Base-by-base conservation (phyloP, 2,888 invertebrate species). In the Podotricha telesiphe region DNA sequence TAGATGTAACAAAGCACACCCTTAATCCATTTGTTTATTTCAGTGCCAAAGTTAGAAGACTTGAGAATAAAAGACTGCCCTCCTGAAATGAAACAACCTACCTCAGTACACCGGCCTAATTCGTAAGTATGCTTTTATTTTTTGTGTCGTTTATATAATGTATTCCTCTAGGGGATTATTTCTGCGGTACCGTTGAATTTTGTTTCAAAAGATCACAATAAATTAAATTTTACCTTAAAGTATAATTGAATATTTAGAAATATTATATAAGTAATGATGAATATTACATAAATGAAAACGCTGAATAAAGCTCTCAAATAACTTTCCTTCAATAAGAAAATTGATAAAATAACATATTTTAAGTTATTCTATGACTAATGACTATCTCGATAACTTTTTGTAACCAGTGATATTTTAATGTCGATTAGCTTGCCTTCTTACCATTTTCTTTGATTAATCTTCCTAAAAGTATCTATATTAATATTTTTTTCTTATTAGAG, bases 61-160 rank as follows among this genome's bases (percentile, higher is more conserved):
- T 91, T 93, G 87, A 91, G 92, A 91, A 91, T 92, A 87, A 92
- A 91, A 91, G 93, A 93, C 91, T 93, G 92, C 78, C 84, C 80
- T 73, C 91, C 92, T 72, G 91, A 93, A 89, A 85, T 88, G 69
- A 92, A 91, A 82, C 93, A 92, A 84, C 93, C 93, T 86, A 91
- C 91, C 83, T 93, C 93, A 81, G 89, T 93, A 74, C 86, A 91
- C 78, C 86, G 93, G 73, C 93, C 93, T 70, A 92, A 88, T 79
- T 93, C 93, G 93, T 93, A 84, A 92, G 93, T 90, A 65, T 67
- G 74, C 72, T 69, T 72, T 71, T 73, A 62, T 71, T 68, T 71
- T 74, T 68, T 59, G 47, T 72, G 63, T 62, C 58, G 64, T 53
- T 66, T 56, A 64, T 50, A 48, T 67, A 65, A 69, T 68, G 45